These are phyloP conservation scores for Schizotus pectinicornis DNA, from an alignment of 2,888 invertebrate species.

Conservation along the genomic window DNA sequence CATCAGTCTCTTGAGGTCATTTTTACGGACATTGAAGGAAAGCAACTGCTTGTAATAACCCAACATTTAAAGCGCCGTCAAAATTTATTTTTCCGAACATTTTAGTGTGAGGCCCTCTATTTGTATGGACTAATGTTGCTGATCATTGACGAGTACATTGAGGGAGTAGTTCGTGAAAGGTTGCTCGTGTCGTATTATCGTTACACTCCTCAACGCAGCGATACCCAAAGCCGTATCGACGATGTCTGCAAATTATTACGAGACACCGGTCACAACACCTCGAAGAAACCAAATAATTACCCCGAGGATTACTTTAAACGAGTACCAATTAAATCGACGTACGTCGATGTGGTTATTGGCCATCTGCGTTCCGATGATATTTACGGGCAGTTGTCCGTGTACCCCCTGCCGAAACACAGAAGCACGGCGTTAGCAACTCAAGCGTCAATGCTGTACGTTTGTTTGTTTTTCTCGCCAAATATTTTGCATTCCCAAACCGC, in stretches of 20 bases:
- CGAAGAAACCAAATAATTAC: constrained; percentile 79
- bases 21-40: constrained; percentile 88
- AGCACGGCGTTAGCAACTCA: constrained; percentile 90
- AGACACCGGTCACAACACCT: constrained; percentile 79
- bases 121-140: constrained; percentile 94
- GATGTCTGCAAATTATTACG: constrained; percentile 93
- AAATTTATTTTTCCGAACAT: constrained; percentile 14
- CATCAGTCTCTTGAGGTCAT: constrained; percentile 92
- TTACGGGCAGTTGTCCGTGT: constrained; percentile 89
- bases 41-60: constrained; percentile 89
- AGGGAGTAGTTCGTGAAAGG: constrained; percentile 86
- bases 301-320: constrained; percentile 94
- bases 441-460: constrained; percentile 92
- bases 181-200: constrained; percentile 94
- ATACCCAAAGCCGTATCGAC: constrained; percentile 79
- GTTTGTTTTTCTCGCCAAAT: constrained; percentile 87
- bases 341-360: constrained; percentile 86
- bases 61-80: constrained; percentile 19
- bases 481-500: constrained; percentile 83
- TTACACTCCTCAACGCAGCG: constrained; percentile 79
- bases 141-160: constrained; percentile 86
- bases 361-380: constrained; percentile 93
- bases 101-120: constrained; percentile 91
- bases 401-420: constrained; percentile 92
- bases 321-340: constrained; percentile 74